Evolutionary conservation across 1,140 invertebrate species (phyloP), one percentile per base, ranked within the genome.

Genomic region (Caenorhabditis latens): DNA sequence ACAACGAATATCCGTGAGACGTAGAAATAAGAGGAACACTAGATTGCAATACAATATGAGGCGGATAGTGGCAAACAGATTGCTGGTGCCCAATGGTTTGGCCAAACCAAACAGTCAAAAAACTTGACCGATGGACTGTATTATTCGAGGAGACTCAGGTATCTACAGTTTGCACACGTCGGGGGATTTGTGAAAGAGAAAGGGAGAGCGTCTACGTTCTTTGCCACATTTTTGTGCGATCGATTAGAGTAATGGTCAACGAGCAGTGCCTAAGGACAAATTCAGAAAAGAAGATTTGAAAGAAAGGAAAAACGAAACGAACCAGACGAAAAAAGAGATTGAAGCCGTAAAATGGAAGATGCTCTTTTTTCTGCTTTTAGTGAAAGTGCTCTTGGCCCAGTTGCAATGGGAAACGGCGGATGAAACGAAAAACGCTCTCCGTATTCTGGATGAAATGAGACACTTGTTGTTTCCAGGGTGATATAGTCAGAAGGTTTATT

Each of bases 51-150:
- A 58, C 53, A 46, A 84, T 83, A 75, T 55, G 79, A 42, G 57
- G 53, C 40, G 82, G 79, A 55, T 58, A 83, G 79, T 61, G 82
- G 82, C 53, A 84, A 84, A 84, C 43, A 57, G 58, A 84, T 84
- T 79, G 65, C 7, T 16, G 71, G 71, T 79, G 71, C 46, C 71
- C 46, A 79, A 50, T 79, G 71, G 43, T 79, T 50, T 79, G 43
- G 71, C 71, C 65, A 79, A 79, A 79, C 71, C 71, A 79, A 79
- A 79, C 46, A 79, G 71, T 79, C 71, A 79, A 79, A 79, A 79
- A 79, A 79, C 71, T 53, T 79, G 71, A 24, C 50, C n/a, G 71
- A 79, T 9, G 24, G 43, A 79, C 32, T 79, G n/a, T 11, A n/a
- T 21, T 9, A 79, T 50, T 11, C 7, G 11, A 7, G 42, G 43